Evolutionary conservation across 1,140 invertebrate genomes (phyloP).

Genomic region (Achroia grisella): DNA sequence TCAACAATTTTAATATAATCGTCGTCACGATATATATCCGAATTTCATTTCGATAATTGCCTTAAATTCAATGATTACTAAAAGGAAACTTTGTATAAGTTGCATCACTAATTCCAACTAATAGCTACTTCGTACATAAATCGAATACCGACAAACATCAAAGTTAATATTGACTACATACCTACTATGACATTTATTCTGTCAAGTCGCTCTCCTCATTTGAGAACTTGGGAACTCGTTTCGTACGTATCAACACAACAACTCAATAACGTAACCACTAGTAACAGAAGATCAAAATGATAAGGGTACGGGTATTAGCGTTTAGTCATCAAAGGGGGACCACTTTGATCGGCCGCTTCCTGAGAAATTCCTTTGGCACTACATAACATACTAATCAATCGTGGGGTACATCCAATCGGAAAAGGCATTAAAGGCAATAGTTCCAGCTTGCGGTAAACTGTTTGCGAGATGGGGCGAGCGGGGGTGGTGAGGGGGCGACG

Average conservation of each 20-base stretch:
- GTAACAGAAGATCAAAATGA: slow-evolving; percentile 36
- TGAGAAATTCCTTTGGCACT: slow-evolving; percentile 41
- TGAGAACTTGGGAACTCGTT: not conserved
- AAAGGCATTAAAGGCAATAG: slow-evolving; percentile 67
- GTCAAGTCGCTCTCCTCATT: too few species aligned
- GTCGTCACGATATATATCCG: too few species aligned
- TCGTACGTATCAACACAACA: not conserved
- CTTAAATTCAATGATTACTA: too few species aligned
- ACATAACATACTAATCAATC: slow-evolving; percentile 60
- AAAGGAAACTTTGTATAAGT: too few species aligned
- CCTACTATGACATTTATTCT: too few species aligned
- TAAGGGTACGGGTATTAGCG: slow-evolving; percentile 32
- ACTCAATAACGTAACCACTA: not conserved
- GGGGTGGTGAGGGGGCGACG: slow-evolving; percentile 12
- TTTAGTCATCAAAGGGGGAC: slow-evolving; percentile 37
- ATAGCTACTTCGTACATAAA: too few species aligned
- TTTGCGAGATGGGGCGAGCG: slow-evolving; percentile 41
- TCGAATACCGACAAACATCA: too few species aligned
- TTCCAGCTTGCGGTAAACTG: slow-evolving; percentile 65
- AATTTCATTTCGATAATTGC: too few species aligned
- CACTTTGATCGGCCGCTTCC: slow-evolving; percentile 48
- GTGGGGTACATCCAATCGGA: slow-evolving; percentile 51
- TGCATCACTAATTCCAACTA: too few species aligned
- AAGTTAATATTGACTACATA: too few species aligned
- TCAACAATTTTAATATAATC: too few species aligned